Evolutionary conservation across 2,888 invertebrate genomes (phyloP), one percentile per base, ranked within the genome.

Genomic region (Drosophila diplacantha): DNA sequence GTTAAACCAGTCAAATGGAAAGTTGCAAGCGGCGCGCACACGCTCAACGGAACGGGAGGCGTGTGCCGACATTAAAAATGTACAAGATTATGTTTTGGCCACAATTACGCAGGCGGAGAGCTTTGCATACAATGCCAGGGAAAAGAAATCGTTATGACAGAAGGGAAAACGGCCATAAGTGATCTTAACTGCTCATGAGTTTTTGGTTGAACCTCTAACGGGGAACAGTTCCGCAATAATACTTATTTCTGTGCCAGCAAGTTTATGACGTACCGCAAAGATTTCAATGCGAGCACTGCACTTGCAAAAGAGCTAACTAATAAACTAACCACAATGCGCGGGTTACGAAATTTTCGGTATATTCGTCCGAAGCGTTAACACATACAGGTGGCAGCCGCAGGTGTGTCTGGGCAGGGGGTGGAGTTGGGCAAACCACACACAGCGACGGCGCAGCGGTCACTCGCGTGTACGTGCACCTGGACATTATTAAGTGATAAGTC

Each of bases 1-100:
- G 26, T 67, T 38, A 49, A 66, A 47, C 47, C 52, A 59, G 52
- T 66, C 47, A 24, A 79, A 75, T 71, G 66, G 79, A 81, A 81
- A 75, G 82, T 72, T 65, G 51, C 50, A 56, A 59, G 44, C 52
- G 50, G 16, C 41, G 18, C 58, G 20, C 37, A 20, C 35, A 65
- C 44, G 37, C 12, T n/a, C 47, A 74, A 43, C 32, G 43, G 43
- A 29, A 20, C 54, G 31, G 32, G 62, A 65, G 31, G 43, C 64
- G 64, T 66, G 69, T 73, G 74, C 49, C 43, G 61, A 59, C n/a
- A n/a, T n/a, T n/a, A n/a, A n/a, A n/a, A 56, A 57, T 68, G 57
- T 26, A 31, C 29, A 55, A 35, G 44, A 39, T 54, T 24, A 38
- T 39, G 43, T 22, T 43, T 22, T 43, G 24, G 26, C 37, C 59